Evolutionary conservation across 1,140 invertebrate genomes (phyloP).

Genomic region (Trypoxylus dichotomus): DNA sequence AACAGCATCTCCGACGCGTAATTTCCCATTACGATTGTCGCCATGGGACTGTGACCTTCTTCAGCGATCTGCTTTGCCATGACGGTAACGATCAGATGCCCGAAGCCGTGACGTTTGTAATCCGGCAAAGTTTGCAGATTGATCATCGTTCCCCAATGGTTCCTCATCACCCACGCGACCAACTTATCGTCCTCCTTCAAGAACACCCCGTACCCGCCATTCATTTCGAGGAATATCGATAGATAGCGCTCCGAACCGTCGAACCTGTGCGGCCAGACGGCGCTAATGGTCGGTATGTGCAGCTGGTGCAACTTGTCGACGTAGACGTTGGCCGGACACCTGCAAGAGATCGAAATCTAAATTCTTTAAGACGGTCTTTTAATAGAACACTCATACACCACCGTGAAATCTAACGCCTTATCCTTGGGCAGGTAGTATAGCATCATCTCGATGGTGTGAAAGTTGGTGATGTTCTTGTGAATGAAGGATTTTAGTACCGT

Average conservation of each 20-base stretch:
- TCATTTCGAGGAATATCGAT: slow-evolving; percentile 40
- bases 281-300: slow-evolving; percentile 16
- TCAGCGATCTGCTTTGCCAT: slow-evolving; percentile 46
- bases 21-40: slow-evolving; percentile 45
- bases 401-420: not conserved
- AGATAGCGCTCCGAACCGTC: slow-evolving; percentile 44
- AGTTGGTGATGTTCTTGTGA: not conserved
- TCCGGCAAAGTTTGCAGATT: slow-evolving; percentile 48
- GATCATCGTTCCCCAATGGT: slow-evolving; percentile 48
- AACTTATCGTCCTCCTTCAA: slow-evolving; percentile 40
- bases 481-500: not conserved
- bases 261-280: slow-evolving; percentile 45
- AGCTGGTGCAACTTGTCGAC: slow-evolving; percentile 39
- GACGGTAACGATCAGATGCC: slow-evolving; percentile 46
- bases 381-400: slow-evolving; percentile 15
- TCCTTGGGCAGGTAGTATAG: slow-evolving; percentile 15
- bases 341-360: slow-evolving; percentile 35
- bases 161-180: slow-evolving; percentile 46
- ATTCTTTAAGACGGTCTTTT: slow-evolving; percentile 6
- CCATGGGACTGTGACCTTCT: slow-evolving; percentile 49
- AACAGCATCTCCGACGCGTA: slow-evolving; percentile 46
- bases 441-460: not conserved
- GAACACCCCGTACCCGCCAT: slow-evolving; percentile 48
- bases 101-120: slow-evolving; percentile 49
- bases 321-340: slow-evolving; percentile 43